Evolutionary conservation across 2,888 invertebrate genomes (phyloP).

Genomic region (Geophilus truncorum): DNA sequence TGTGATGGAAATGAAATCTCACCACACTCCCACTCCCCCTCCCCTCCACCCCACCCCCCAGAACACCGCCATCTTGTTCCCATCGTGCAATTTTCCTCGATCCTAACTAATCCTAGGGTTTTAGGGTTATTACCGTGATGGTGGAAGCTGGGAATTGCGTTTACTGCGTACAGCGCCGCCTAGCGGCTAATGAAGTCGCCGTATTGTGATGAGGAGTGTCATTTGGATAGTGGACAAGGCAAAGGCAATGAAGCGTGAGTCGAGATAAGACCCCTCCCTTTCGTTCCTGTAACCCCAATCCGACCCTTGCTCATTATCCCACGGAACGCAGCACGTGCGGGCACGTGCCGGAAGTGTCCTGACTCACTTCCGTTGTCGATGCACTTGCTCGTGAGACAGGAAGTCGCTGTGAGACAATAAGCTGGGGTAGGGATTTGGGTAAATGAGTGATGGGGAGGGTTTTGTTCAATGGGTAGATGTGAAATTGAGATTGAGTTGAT

Average conservation of each 20-base stretch:
- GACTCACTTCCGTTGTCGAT: background rate
- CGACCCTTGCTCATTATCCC: background rate
- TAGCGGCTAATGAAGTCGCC: background rate
- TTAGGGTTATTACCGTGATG: background rate
- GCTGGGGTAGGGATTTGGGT: background rate
- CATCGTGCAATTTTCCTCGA: background rate
- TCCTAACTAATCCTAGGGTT: too few species aligned
- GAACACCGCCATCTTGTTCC: background rate
- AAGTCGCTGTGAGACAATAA: background rate
- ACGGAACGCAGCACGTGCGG: background rate
- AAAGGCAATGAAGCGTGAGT: background rate
- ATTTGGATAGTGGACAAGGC: background rate
- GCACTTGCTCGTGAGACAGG: background rate
- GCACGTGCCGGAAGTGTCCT: background rate
- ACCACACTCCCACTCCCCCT: background rate
- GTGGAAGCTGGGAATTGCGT: background rate
- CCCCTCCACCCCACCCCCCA: background rate
- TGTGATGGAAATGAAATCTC: background rate
- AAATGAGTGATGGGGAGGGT: background rate
- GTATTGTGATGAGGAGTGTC: background rate
- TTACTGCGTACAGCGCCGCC: background rate
- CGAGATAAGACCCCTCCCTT: background rate
- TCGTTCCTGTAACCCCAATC: background rate
- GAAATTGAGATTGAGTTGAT: background rate
- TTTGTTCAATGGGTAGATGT: background rate